Percentiles rank a stretch among this genome's conserved stretches.
These are phyloP conservation scores for Hydropotes inermis DNA, from an alignment of 2,113 vertebrate species.

Conservation along the genomic window DNA sequence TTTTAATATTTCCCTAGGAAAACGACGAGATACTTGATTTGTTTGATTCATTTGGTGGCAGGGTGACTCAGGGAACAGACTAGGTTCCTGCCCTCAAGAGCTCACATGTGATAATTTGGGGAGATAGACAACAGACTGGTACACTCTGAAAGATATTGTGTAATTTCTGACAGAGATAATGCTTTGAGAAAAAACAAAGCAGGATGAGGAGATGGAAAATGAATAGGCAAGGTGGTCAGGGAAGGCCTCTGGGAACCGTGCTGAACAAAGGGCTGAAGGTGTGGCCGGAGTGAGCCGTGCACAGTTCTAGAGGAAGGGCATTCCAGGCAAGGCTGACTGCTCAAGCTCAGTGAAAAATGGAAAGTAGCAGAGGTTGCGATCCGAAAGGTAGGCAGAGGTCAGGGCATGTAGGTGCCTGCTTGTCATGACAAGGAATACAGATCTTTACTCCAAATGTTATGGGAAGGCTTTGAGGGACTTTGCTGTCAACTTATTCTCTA, in stretches of 20 bases:
- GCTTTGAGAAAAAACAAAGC: not conserved
- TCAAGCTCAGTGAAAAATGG: not conserved
- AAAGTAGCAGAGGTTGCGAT: not conserved
- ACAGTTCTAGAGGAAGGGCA: not conserved
- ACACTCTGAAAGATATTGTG: not conserved
- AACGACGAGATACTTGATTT: not conserved
- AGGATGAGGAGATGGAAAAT: not conserved
- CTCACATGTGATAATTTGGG: not conserved
- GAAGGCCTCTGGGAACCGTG: not conserved
- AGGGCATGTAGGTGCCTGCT: not conserved
- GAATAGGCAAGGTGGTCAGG: not conserved
- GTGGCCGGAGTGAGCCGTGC: not conserved
- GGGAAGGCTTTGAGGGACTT: not conserved
- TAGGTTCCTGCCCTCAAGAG: not conserved
- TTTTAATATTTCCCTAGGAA: conserved; percentile 18
- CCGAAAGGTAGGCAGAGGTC: not conserved
- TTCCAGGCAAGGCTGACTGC: not conserved
- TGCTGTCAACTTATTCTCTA: not conserved
- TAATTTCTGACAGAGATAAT: not conserved
- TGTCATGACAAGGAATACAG: not conserved
- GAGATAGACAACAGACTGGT: not conserved
- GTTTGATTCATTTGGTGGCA: not conserved
- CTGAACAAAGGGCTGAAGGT: not conserved
- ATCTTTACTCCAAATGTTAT: not conserved
- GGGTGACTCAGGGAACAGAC: not conserved